Evolutionary conservation across 2,797 vertebrate species (phyloP), one percentile per base, ranked within the genome.

Genomic region (Neomorphus geoffroyi): DNA sequence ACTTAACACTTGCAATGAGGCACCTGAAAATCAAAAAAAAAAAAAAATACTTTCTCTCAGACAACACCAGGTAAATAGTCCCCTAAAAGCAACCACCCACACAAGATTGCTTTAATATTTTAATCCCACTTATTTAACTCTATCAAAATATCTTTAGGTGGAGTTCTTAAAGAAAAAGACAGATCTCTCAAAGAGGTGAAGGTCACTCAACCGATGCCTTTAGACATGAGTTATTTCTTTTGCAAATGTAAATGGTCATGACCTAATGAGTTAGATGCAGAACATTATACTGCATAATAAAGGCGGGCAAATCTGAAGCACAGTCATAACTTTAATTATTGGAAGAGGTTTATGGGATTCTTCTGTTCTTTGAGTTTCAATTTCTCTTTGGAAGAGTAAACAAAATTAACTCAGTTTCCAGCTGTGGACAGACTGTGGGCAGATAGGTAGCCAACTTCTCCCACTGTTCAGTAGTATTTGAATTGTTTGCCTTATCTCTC

Each of bases 321-420:
- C 9, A 12, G 18, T 30, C 65, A 69, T 86, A 90, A 79, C 23
- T 96, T 78, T 91, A 84, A 66, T 92, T 91, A 81, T 82, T 96
- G 91, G 26, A 37, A 56, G 15, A 83, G 35, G 33, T 93, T 95
- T 92, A 92, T 85, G 66, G 61, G 73, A 90, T 69, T 92, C 17
- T 73, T 86, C 48, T 94, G 7, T 92, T 93, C 70, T 92, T 75
- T 19, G 43, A 37, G 32, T 65, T 91, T 96, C 73, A n/a, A 46
- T 96, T 96, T 95, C 39, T 87, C 35, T 92, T 92, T 88, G 72
- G 80, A 91, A 94, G 22, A 89, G 70, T 96, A 97, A 97, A 97
- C 94, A 96, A 94, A 95, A 87, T 84, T 90, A 89, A 71, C 33
- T 86, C 78, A 62, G 51, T 81, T 95, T 93, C 88, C 81, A 96